Base-by-base conservation (phyloP, 2,797 vertebrate genomes). In the Euthynnus affinis region DNA sequence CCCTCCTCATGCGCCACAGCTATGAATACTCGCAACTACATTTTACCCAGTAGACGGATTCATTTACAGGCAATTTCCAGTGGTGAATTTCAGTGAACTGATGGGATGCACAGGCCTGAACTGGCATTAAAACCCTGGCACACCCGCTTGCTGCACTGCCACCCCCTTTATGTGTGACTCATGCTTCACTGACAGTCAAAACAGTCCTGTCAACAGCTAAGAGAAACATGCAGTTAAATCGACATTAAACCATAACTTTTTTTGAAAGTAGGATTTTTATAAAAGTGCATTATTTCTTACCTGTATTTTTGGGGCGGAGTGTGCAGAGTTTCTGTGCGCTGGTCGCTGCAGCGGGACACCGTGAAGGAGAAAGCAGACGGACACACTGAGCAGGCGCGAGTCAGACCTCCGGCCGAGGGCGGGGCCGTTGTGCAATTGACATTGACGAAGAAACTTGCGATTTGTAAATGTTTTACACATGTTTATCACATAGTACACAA, bases 351-450 rank as follows among this genome's bases (percentile, higher is more conserved):
- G 79, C 81, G 85, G 92, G 76, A 34, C 88, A 87, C 87, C 22
- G 83, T 93, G 93, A 94, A 95, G 94, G 92, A 92, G 92, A 94
- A 83, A 92, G 69, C 79, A 23, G 75, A 51, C 64, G 22, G 17
- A 20, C 76, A 6, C 0, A 88, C 80, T 79, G 93, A 9, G 93
- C 93, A 91, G 14, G 95, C 94, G 94, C 91, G 53, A 57, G 14
- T 10, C 61, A 70, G 48, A 52, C 56, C 83, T 74, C 61, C 29
- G 42, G 13, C 18, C 1, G 81, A 60, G 87, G 91, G 91, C 84
- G 89, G 85, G 80, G 88, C 78, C 8, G 53, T 81, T 83, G 84
- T 84, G 76, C 69, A 75, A 82, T 53, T 87, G 71, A 85, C 84
- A 81, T 81, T 81, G 82, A 72, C 5, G 55, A n/a, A 78, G 8